These are phyloP conservation scores for Lasioglossum oenotherae DNA, from an alignment of 2,888 invertebrate genomes.

Conservation along the genomic window DNA sequence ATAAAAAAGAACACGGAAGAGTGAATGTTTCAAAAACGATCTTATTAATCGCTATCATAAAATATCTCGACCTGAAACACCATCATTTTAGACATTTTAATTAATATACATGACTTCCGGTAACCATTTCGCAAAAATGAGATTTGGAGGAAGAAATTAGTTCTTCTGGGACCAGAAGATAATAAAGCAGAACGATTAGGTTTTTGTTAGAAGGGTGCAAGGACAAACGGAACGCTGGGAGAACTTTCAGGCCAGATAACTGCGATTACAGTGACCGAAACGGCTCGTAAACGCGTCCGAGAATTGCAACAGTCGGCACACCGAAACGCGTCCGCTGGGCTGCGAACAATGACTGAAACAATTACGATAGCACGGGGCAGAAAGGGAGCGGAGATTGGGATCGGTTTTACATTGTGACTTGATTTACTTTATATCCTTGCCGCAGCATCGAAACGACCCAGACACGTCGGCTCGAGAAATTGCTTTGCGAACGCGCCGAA, in stretches of 20 bases:
- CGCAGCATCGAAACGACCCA: background rate
- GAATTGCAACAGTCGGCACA: slow-evolving; percentile 40
- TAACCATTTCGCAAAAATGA: background rate
- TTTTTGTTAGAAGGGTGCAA: slow-evolving; percentile 70
- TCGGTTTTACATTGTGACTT: background rate
- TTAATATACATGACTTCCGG: background rate
- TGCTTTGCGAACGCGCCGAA: background rate
- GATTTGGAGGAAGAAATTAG: background rate
- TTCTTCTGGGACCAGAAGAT: background rate
- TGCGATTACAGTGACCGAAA: slow-evolving; percentile 36
- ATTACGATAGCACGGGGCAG: slow-evolving; percentile 2
- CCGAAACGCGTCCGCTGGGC: slow-evolving; percentile 24
- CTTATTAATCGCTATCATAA: background rate
- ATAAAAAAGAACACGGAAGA: background rate
- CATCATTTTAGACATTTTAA: background rate
- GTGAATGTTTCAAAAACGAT: background rate
- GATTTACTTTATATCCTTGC: slow-evolving; percentile 9
- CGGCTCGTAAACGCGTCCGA: slow-evolving; percentile 45
- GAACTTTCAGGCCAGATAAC: slow-evolving; percentile 43
- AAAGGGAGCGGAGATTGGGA: slow-evolving; percentile 16
- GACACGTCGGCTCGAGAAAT: background rate
- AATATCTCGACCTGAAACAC: background rate
- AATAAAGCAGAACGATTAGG: slow-evolving; percentile 63
- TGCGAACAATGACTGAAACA: slow-evolving; percentile 18
- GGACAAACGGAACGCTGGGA: slow-evolving; percentile 61